Conservation (phyloP, 2,888 invertebrate species). For the Agrotis exclamationis region DNA sequence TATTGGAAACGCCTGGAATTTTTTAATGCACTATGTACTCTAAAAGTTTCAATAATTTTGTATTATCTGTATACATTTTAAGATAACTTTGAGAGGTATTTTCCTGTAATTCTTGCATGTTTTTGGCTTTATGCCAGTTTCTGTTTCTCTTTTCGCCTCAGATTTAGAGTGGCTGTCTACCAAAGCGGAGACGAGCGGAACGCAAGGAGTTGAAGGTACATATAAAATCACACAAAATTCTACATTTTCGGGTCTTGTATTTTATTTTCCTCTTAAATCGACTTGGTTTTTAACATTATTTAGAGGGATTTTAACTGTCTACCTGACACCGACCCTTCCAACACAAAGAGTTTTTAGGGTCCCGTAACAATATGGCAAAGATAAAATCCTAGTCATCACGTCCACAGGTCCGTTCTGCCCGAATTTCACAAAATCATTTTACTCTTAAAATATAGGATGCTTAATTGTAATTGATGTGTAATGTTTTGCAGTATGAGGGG, state of each 20-base stretch:
- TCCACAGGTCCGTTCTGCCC: no score
- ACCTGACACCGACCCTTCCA: neutral
- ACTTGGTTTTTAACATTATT: slow-evolving; percentile 13
- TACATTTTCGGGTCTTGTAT: slow-evolving; percentile 17
- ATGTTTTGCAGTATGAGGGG: no score
- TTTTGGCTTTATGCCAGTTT: slow-evolving; percentile 47
- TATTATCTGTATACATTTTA: slow-evolving; percentile 28
- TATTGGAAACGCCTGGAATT: slow-evolving; percentile 56
- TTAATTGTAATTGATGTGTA: no score
- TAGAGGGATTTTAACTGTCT: neutral
- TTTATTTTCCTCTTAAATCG: slow-evolving; percentile 10
- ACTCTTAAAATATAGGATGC: no score
- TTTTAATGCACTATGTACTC: slow-evolving; percentile 46
- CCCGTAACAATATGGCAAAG: no score
- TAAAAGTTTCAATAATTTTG: slow-evolving; percentile 35
- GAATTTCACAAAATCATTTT: no score
- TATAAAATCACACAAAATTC: slow-evolving; percentile 33
- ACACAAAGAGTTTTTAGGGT: no score
- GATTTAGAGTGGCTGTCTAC: slow-evolving; percentile 51
- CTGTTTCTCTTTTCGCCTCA: slow-evolving; percentile 36
- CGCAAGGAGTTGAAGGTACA: slow-evolving; percentile 32
- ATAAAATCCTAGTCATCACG: no score
- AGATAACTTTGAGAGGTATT: slow-evolving; percentile 37
- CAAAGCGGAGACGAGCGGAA: slow-evolving; percentile 53
- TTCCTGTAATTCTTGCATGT: slow-evolving; percentile 42